Percentiles rank a stretch among this genome's conserved stretches.
These are phyloP conservation scores for Campaea margaritaria DNA, from an alignment of 2,888 invertebrate species.

Conservation along the genomic window DNA sequence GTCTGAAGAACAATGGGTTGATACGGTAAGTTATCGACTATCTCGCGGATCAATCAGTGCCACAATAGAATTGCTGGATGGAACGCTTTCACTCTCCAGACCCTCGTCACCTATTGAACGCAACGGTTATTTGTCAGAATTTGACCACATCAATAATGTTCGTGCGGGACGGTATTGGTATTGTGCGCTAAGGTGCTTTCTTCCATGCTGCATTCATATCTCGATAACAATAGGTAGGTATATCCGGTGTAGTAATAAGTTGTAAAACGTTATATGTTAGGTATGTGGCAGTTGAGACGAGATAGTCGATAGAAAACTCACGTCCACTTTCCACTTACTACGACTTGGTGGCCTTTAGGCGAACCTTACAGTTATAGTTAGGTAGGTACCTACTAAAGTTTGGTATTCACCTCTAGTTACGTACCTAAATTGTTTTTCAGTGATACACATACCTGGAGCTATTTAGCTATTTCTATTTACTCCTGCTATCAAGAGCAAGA, in stretches of 20 bases:
- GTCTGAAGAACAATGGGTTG: conserved; percentile 70
- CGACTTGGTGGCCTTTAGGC: too few relatives aligned
- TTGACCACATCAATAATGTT: conserved; percentile 62
- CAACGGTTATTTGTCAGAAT: conserved; percentile 59
- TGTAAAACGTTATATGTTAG: neutral
- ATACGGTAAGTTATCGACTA: conserved; percentile 62
- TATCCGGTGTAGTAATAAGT: neutral
- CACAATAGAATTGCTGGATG: conserved; percentile 70
- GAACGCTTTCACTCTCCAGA: conserved; percentile 62
- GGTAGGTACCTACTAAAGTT: neutral
- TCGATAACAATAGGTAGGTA: conserved; percentile 5
- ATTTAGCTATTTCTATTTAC: too few relatives aligned
- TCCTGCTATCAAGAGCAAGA: too few relatives aligned
- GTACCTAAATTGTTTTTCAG: too few relatives aligned
- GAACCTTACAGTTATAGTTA: too few relatives aligned
- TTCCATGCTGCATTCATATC: conserved; percentile 10
- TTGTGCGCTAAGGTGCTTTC: conserved; percentile 33
- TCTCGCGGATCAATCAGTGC: conserved; percentile 67
- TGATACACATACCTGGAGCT: too few relatives aligned
- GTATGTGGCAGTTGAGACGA: too few relatives aligned
- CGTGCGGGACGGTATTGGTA: conserved; percentile 52
- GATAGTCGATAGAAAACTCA: too few relatives aligned
- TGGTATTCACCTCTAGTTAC: too few relatives aligned
- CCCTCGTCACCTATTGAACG: conserved; percentile 51
- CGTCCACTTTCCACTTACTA: too few relatives aligned